Conservation (phyloP, 2,797 vertebrate species). For the Oryzias sinensis region DNA sequence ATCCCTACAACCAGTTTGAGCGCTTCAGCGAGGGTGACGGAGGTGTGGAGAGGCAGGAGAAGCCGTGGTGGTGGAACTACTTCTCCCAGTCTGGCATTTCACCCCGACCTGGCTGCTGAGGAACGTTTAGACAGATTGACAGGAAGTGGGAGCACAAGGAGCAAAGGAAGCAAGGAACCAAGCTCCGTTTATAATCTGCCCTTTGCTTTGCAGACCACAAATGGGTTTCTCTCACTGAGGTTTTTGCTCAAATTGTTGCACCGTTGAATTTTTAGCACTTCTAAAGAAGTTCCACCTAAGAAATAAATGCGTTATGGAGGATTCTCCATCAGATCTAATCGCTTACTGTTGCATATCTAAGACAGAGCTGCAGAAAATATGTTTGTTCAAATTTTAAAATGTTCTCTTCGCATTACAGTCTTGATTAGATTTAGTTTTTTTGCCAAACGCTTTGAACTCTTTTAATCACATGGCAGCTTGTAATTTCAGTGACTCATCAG, state of each 20-base stretch:
- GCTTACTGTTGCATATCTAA: no score
- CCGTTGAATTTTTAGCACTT: no score
- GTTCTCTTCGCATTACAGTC: no score
- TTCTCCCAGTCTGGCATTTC: constrained; percentile 85
- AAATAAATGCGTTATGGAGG: no score
- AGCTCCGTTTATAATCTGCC: no score
- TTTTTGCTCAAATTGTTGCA: no score
- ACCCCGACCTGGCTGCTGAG: constrained; percentile 91
- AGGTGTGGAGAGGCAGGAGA: constrained; percentile 76
- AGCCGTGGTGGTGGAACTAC: constrained; percentile 98
- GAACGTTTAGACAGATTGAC: constrained; percentile 65
- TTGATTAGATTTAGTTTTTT: no score
- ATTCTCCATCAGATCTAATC: no score
- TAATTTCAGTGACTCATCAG: constrained; percentile 7
- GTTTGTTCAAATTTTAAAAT: no score
- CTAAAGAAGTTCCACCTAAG: no score
- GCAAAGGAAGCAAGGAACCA: constrained; percentile 20
- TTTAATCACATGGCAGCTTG: constrained; percentile 16
- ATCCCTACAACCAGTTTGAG: constrained; percentile 83
- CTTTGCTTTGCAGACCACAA: constrained; percentile 8
- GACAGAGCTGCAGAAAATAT: no score
- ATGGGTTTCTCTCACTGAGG: not conserved
- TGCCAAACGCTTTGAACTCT: not conserved
- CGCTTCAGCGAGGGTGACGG: constrained; percentile 57
- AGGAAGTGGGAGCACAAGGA: constrained; percentile 5